Percentiles rank a stretch among this genome's conserved stretches.
Evolutionary conservation across 2,113 vertebrate species (phyloP).

Genomic region (Oryzias woworae): DNA sequence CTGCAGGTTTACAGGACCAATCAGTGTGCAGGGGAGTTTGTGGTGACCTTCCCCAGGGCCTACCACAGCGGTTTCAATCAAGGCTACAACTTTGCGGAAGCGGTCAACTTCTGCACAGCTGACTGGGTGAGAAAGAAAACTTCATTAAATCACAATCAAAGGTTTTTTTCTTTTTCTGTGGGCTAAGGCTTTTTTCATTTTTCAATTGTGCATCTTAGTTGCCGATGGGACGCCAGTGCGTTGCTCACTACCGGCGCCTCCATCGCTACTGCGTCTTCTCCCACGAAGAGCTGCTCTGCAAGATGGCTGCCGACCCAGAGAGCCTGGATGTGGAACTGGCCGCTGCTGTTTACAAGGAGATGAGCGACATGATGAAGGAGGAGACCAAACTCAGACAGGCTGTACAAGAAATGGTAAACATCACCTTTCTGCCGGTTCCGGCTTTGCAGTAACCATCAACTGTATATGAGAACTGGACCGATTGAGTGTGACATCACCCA

Average conservation of each 20-base stretch:
- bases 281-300: constrained; percentile 96
- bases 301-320: constrained; percentile 97
- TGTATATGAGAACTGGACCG: not conserved
- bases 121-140: constrained; percentile 84
- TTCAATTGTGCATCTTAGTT: constrained; percentile 65
- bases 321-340: constrained; percentile 96
- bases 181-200: not conserved
- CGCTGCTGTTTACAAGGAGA: constrained; percentile 90
- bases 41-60: constrained; percentile 96
- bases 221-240: constrained; percentile 94
- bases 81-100: constrained; percentile 98
- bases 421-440: not conserved
- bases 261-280: constrained; percentile 97
- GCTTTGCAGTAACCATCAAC: not conserved
- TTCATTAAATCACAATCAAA: not conserved
- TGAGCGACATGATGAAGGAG: constrained; percentile 90
- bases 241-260: constrained; percentile 91
- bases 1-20: constrained; percentile 94
- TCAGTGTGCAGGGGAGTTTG: constrained; percentile 98
- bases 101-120: constrained; percentile 98
- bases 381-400: constrained; percentile 86
- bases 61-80: constrained; percentile 99
- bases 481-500: not conserved
- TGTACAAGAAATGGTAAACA: constrained; percentile 85
- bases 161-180: too few species aligned